Evolutionary conservation across 2,888 invertebrate genomes (phyloP).

Genomic region (Crepidodera aurea): DNA sequence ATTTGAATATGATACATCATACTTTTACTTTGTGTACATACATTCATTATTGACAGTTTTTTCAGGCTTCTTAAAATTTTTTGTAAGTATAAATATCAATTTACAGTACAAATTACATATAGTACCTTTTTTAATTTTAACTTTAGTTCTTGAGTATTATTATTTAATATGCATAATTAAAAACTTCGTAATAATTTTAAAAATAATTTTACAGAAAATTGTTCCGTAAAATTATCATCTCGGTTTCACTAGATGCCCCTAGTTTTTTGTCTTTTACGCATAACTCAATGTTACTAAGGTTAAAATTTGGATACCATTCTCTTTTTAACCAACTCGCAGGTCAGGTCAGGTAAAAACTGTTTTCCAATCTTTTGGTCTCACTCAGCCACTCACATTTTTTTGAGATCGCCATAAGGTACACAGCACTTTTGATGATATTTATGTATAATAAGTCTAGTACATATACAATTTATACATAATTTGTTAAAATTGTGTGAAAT

Average conservation of each 20-base stretch:
- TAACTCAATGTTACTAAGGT: background rate
- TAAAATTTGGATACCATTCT: conserved; percentile 2
- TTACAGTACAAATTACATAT: background rate
- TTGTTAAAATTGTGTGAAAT: conserved; percentile 5
- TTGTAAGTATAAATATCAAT: background rate
- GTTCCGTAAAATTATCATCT: no score
- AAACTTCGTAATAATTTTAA: no score
- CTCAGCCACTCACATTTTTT: conserved; percentile 30
- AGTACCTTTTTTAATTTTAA: background rate
- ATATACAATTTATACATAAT: conserved; percentile 37
- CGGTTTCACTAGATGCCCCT: no score
- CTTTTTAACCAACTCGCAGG: background rate
- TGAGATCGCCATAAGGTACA: conserved; percentile 41
- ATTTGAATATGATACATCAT: no score
- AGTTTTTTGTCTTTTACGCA: no score
- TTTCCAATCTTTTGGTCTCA: conserved; percentile 19
- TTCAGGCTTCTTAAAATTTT: no score
- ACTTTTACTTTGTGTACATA: no score
- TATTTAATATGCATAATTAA: background rate
- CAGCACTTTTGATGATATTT: conserved; percentile 50
- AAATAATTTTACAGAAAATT: no score
- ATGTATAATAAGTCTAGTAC: conserved; percentile 34
- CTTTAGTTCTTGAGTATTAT: background rate
- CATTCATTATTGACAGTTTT: no score
- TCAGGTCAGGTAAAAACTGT: conserved; percentile 7